Evolutionary conservation across 2,888 invertebrate species (phyloP).

Genomic region (Troilus luridus): DNA sequence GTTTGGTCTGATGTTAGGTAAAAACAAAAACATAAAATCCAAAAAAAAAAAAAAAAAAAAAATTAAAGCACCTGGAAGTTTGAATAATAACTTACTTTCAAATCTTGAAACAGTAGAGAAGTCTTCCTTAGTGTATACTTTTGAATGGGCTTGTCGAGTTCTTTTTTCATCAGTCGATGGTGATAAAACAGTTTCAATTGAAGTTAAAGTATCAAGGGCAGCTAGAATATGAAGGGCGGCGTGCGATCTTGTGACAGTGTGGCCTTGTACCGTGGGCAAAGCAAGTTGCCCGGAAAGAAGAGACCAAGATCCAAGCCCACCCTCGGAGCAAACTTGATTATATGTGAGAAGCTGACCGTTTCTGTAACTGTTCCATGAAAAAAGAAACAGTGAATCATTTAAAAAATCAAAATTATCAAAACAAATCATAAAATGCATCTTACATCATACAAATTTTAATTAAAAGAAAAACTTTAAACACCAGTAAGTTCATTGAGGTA

Average conservation of each 20-base stretch:
- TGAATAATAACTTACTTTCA: conserved; percentile 76
- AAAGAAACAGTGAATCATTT: background rate
- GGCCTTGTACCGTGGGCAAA: conserved; percentile 80
- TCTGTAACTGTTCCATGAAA: conserved; percentile 44
- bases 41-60: background rate
- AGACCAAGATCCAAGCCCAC: conserved; percentile 67
- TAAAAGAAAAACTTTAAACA: too few relatives aligned
- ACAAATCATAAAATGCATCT: too few relatives aligned
- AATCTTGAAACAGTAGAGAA: conserved; percentile 89
- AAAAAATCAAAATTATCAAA: background rate
- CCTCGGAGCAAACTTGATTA: conserved; percentile 87
- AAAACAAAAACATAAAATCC: too few relatives aligned
- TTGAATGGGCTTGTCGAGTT: conserved; percentile 71
- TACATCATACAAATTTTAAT: too few relatives aligned
- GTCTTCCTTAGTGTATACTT: conserved; percentile 83
- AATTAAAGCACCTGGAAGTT: background rate
- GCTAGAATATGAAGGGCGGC: conserved; percentile 92
- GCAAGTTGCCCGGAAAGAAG: conserved; percentile 75
- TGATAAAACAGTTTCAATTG: conserved; percentile 79
- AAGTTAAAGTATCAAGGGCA: conserved; percentile 89
- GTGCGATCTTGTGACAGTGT: conserved; percentile 85
- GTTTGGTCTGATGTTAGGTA: background rate
- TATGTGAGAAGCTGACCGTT: conserved; percentile 76
- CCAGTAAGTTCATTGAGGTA: too few relatives aligned
- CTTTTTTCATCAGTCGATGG: conserved; percentile 73